Base-by-base conservation (phyloP, 1,140 invertebrate genomes). In the Heliconius nattereri region DNA sequence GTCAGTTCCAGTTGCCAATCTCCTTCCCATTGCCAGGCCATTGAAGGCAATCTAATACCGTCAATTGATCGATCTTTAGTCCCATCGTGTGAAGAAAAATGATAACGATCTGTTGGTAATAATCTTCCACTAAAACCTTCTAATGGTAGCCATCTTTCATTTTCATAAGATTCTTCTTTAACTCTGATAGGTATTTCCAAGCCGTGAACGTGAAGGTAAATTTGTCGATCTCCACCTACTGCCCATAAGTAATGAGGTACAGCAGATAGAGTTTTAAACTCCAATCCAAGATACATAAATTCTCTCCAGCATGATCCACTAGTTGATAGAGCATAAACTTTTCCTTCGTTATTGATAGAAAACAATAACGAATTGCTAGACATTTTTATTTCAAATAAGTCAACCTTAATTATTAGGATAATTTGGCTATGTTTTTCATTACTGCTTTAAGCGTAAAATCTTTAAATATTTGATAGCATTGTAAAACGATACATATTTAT, bases 1-100 rank as follows among this genome's bases (percentile, higher is more conserved):
- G 97, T 98, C 19, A 98, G 95, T 91, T 99, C 98, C 75, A 98
- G 95, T 82, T 98, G 96, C 98, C 98, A 99, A 84, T 98, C 97
- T 6, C 97, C 97, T 94, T 99, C 98, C 98, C 98, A 98, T 87
- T 98, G 96, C 98, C 98, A 98, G 79, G 98, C 97, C 96, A 98
- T 96, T 0, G 98, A 98, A 29, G 98, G 98, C 35, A 99, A 92
- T 84, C 97, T 95, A 71, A 99, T 98, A 87, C 96, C 96, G 85
- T 98, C 97, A 79, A 98, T 97, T 37, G 96, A 96, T 75, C 97
- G 95, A 85, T 98, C 96, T 73, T 96, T 95, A 32, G 96, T 96
- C 5, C 98, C 98, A 95, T 98, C 97, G 86, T 96, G 96, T 89
- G 96, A 97, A 2, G 98, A 98, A 95, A 97, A 98, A 86, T 96